These are phyloP conservation scores for Scaptodrosophila latifasciaeformis DNA, from an alignment of 2,888 invertebrate genomes.

Conservation along the genomic window DNA sequence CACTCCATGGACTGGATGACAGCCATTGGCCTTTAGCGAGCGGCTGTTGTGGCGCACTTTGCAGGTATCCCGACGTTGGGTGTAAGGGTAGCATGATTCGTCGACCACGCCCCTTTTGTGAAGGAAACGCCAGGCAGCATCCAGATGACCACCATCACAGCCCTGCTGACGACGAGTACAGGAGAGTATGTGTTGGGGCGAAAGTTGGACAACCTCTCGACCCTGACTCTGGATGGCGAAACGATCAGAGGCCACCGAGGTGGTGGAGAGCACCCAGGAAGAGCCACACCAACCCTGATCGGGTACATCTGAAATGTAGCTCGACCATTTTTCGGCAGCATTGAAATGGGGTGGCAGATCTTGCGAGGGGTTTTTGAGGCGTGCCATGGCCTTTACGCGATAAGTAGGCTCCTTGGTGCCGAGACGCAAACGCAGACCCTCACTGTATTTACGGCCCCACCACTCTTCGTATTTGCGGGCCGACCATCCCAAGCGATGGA, in stretches of 20 bases:
- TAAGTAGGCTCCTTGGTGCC: conserved; percentile 77
- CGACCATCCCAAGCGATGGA: conserved; percentile 81
- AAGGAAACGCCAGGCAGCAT: conserved; percentile 93
- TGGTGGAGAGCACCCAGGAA: conserved; percentile 94
- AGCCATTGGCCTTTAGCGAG: conserved; percentile 76
- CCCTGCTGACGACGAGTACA: conserved; percentile 88
- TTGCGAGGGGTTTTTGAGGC: conserved; percentile 61
- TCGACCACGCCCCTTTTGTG: conserved; percentile 87
- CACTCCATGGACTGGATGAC: conserved; percentile 73
- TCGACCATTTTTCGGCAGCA: conserved; percentile 84
- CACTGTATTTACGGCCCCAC: conserved; percentile 87
- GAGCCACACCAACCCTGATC: conserved; percentile 88
- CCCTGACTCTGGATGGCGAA: conserved; percentile 91
- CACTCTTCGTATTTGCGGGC: conserved; percentile 89
- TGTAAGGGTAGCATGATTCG: conserved; percentile 90
- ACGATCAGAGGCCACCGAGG: conserved; percentile 86
- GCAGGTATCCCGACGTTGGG: conserved; percentile 80
- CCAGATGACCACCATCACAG: conserved; percentile 92
- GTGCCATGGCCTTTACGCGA: conserved; percentile 73
- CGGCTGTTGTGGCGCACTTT: conserved; percentile 77
- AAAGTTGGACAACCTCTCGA: conserved; percentile 81
- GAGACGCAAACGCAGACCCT: conserved; percentile 85
- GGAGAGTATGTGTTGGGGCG: conserved; percentile 90
- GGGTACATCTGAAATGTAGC: conserved; percentile 81
- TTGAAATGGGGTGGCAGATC: conserved; percentile 85